A percentile compares a stretch with the other conserved stretches of the same genome.
These are phyloP conservation scores for Drosophila niveifrons DNA, from an alignment of 2,888 invertebrate species.

Conservation along the genomic window DNA sequence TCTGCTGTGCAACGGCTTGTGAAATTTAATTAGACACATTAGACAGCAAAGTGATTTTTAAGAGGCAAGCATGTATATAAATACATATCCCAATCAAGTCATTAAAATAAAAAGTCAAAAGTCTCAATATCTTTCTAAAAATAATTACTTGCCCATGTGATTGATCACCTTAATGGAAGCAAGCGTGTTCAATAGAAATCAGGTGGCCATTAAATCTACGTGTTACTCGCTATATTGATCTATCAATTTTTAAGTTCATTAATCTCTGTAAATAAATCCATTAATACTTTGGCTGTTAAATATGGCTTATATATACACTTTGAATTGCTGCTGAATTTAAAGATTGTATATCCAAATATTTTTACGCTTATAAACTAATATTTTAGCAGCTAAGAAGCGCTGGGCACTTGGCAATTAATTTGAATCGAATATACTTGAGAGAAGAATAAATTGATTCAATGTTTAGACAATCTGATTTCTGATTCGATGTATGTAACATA, in stretches of 20 bases:
- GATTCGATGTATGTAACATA: no score
- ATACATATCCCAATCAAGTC: slow-evolving; percentile 18
- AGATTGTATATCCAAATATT: no score
- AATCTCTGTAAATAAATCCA: neutral
- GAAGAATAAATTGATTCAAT: no score
- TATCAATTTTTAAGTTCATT: neutral
- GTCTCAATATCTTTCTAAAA: slow-evolving; percentile 8
- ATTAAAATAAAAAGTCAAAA: slow-evolving; percentile 25
- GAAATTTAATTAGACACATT: slow-evolving; percentile 71
- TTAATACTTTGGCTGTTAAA: no score
- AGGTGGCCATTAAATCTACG: neutral
- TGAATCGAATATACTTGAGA: no score
- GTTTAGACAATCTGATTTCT: no score
- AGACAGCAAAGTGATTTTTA: slow-evolving; percentile 49
- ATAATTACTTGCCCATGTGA: slow-evolving; percentile 29
- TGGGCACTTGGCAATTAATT: no score
- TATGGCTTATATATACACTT: no score
- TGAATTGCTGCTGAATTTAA: no score
- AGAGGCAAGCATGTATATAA: slow-evolving; percentile 24
- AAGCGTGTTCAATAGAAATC: neutral
- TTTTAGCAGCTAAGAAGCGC: no score
- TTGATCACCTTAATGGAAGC: neutral
- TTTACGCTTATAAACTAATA: no score
- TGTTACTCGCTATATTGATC: neutral
- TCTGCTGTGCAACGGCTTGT: slow-evolving; percentile 63